Conservation (phyloP, 2,797 vertebrate species). For the Danio kyathit region DNA sequence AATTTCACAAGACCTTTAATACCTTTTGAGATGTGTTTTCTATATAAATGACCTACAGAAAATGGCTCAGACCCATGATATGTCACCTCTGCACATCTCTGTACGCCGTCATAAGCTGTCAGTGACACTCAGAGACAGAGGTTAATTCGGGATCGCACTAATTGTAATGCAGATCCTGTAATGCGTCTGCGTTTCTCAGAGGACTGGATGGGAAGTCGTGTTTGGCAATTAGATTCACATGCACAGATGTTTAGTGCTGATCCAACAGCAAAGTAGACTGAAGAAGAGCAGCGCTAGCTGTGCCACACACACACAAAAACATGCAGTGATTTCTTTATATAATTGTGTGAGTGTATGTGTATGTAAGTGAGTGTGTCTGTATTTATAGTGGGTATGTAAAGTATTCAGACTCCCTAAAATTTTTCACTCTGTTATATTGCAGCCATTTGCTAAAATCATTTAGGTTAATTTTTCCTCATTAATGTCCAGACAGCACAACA, state of each 20-base stretch:
- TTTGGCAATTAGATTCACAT: neutral
- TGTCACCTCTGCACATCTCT: slow-evolving; percentile 10
- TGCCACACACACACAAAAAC: neutral
- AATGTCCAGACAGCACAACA: no score
- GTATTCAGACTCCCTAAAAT: no score
- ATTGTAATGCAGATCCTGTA: slow-evolving; percentile 5
- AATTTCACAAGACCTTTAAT: neutral
- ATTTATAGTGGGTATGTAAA: no score
- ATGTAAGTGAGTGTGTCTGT: no score
- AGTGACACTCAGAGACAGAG: neutral
- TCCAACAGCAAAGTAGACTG: neutral
- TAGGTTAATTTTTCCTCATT: no score
- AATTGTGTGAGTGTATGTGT: neutral
- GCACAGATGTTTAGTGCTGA: neutral
- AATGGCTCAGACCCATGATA: neutral
- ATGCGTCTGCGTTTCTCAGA: neutral
- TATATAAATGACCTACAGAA: neutral
- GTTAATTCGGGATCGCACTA: neutral
- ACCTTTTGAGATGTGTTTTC: neutral
- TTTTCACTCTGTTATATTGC: no score
- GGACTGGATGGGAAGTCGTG: neutral
- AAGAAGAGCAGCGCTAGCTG: neutral
- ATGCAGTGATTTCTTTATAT: neutral
- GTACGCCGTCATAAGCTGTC: neutral
- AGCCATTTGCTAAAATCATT: no score